Evolutionary conservation across 2,113 vertebrate genomes (phyloP).

Genomic region (Talpa occidentalis): DNA sequence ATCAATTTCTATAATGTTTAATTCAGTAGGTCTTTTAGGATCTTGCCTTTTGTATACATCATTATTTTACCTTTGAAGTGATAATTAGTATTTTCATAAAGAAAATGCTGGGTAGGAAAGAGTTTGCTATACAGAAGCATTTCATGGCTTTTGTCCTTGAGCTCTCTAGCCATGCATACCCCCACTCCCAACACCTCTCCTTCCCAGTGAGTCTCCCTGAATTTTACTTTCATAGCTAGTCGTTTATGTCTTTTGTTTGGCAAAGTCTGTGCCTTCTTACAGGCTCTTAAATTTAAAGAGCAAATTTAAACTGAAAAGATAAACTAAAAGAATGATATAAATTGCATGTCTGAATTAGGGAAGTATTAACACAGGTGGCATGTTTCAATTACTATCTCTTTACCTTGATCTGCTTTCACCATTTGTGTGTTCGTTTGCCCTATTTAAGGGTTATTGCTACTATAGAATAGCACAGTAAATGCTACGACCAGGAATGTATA

Average conservation of each 20-base stretch:
- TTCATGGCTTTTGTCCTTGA: not conserved
- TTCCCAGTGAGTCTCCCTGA: not conserved
- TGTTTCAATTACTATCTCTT: conserved; percentile 23
- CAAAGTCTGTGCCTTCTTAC: not conserved
- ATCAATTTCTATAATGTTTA: not conserved
- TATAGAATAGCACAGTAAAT: not conserved
- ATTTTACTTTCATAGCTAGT: conserved; percentile 50
- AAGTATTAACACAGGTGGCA: not conserved
- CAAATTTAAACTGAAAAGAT: conserved; percentile 29
- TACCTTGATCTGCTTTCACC: conserved; percentile 12
- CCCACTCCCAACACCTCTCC: not conserved
- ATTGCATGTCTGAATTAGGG: not conserved
- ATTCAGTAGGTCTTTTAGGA: not conserved
- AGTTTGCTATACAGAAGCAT: not conserved
- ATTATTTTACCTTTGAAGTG: conserved; percentile 25
- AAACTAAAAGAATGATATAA: conserved; percentile 36
- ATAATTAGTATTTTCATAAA: not conserved
- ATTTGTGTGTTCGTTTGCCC: conserved; percentile 7
- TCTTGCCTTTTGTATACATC: not conserved
- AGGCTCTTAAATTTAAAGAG: not conserved
- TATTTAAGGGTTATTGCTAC: not conserved
- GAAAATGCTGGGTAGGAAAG: not conserved
- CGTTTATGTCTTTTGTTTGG: conserved; percentile 44
- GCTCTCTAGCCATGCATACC: not conserved
- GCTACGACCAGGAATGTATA: not conserved